Conservation (phyloP, 2,797 vertebrate species). For the Varecia variegata region DNA sequence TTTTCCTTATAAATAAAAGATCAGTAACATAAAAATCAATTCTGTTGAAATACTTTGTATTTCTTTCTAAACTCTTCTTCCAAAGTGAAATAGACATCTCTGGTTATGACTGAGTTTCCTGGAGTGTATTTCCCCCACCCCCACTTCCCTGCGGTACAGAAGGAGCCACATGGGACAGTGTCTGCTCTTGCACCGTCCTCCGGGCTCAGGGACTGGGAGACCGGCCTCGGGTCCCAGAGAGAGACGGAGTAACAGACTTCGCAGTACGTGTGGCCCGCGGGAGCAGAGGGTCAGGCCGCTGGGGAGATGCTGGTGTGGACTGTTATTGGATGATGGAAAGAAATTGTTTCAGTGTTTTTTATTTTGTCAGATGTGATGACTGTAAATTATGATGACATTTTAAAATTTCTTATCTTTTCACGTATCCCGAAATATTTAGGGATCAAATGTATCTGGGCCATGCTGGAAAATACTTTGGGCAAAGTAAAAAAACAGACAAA, state of each 20-base stretch:
- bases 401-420: neutral
- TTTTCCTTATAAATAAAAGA: neutral
- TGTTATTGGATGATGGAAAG: neutral
- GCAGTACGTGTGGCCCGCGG: accelerated
- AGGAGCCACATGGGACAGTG: neutral
- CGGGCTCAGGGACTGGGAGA: neutral
- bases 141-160: accelerated
- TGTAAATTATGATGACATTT: neutral
- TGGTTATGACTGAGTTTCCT: neutral
- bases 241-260: neutral
- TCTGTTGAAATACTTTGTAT: neutral
- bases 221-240: neutral
- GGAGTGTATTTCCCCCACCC: neutral
- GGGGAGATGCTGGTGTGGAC: neutral
- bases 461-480: neutral
- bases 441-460: neutral
- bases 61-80: neutral
- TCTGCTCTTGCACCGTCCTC: no score
- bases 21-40: neutral
- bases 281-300: neutral
- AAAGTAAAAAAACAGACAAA: neutral
- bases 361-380: neutral
- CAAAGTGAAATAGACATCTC: neutral
- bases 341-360: neutral
- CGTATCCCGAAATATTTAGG: neutral